These are phyloP conservation scores for Gadus chalcogrammus DNA, from an alignment of 2,113 vertebrate species.

Conservation along the genomic window DNA sequence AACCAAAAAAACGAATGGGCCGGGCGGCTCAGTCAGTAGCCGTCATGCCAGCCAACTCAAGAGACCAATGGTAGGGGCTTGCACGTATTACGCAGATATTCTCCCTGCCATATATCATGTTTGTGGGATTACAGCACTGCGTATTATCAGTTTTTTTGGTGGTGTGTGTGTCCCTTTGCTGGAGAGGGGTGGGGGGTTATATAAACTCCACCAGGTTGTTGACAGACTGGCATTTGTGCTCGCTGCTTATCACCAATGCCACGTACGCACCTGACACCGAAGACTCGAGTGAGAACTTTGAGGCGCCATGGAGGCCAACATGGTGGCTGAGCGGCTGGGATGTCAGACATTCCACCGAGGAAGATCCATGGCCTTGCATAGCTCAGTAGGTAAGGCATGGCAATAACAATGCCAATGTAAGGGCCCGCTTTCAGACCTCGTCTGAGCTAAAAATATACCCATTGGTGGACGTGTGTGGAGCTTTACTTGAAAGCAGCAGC, in stretches of 20 bases:
- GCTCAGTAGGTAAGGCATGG: background rate
- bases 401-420: background rate
- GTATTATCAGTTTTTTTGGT: slow-evolving; percentile 29
- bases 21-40: background rate
- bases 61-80: slow-evolving; percentile 22
- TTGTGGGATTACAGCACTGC: slow-evolving; percentile 42
- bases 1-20: background rate
- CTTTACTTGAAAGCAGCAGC: no score
- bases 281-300: background rate
- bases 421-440: background rate
- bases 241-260: no score
- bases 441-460: slow-evolving; percentile 1
- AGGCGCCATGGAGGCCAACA: background rate
- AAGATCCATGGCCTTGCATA: background rate
- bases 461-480: background rate
- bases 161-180: slow-evolving; percentile 3
- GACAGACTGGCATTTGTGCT: background rate
- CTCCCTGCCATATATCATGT: slow-evolving; percentile 40
- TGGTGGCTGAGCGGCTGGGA: background rate
- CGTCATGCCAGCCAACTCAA: slow-evolving; percentile 15
- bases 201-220: background rate
- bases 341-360: background rate
- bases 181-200: background rate
- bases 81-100: slow-evolving; percentile 36
- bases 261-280: background rate